Base-by-base conservation (phyloP, 2,888 invertebrate species). In the Apamea epomidion region DNA sequence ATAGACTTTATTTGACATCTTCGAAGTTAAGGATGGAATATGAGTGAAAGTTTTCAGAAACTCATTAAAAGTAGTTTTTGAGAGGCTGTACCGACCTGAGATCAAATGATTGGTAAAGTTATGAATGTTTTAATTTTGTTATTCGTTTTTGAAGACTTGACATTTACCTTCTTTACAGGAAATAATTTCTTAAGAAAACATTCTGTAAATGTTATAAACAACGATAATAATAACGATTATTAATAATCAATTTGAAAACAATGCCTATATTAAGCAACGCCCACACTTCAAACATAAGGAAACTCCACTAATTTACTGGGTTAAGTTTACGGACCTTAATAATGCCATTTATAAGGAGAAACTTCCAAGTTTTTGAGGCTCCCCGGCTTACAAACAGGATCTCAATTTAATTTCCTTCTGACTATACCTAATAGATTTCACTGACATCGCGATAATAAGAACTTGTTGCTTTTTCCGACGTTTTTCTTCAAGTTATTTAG, bases 231-330 rank as follows among this genome's bases (percentile, higher is more conserved):
- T 12, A 60, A 6, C 29, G 25, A 65, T 80, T 64, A 85, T 67
- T 82, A 78, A 81, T 83, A 76, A 75, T 81, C 45, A 85, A 88
- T 83, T 76, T 77, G 71, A 69, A 78, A 86, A 84, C 85, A 87
- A 87, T 84, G 64, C 74, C 75, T 81, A 77, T 81, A 77, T 81
- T 67, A 78, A 69, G 32, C 37, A 71, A 74, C 79, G 70, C 82
- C 83, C 68, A 81, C 73, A 83, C 78, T 85, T 84, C 69, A 74
- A 76, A 73, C 81, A 80, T 85, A 84, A 76, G 84, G 80, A 85
- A 91, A 89, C 87, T 87, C 83, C 42, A 80, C 79, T 86, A 87
- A 90, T 88, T 88, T 87, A 83, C 81, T 85, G 76, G 68, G 78
- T 68, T 87, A 82, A 86, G 83, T 87, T 88, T 74, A 86, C 48